Base-by-base conservation (phyloP, 2,888 invertebrate genomes). In the Tetragonula carbonaria region DNA sequence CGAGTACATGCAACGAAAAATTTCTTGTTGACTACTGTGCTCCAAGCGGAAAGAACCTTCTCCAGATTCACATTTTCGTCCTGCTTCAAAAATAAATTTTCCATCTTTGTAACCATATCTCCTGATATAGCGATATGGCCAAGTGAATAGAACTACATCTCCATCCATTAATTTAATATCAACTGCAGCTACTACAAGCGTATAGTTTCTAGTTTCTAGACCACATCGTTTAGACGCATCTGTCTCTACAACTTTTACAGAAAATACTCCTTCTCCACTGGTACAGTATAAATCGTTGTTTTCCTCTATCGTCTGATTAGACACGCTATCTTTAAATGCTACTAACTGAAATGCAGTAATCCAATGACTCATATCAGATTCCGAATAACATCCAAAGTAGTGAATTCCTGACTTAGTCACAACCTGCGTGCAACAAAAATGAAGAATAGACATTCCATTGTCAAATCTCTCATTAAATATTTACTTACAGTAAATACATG, bases 211-310 rank as follows among this genome's bases (percentile, higher is more conserved):
- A 18, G 96, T 95, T 91, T 97, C 97, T 82, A 98, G 95, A 72
- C 96, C 96, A 94, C 98, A 98, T 85, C 97, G 95, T 70, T 96
- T 96, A 2, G 98, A 97, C 3, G 97, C 98, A 84, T 97, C 97
- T 1, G 98, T 97, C 59, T 97, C 95, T 88, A 97, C 96, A 91
- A 98, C 95, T 94, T 96, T 97, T 2, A 98, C 97, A 76, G 96
- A 96, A 93, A 98, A 98, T 23, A 97, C 95, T 73, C 97, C 97
- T 95, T 98, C 97, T 45, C 97, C 97, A 81, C 97, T 97, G 63
- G 98, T 97, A 93, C 97, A 98, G 93, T 98, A 98, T n/a, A 98
- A 95, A 94, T 98, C 98, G 94, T 98, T 98, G 91, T 98, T 98
- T 95, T 98, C 97, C 95, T 98, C 97, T 92, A 97, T 97, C 23